Conservation (phyloP, 2,888 invertebrate species). For the Branchipolynoe longqiensis region DNA sequence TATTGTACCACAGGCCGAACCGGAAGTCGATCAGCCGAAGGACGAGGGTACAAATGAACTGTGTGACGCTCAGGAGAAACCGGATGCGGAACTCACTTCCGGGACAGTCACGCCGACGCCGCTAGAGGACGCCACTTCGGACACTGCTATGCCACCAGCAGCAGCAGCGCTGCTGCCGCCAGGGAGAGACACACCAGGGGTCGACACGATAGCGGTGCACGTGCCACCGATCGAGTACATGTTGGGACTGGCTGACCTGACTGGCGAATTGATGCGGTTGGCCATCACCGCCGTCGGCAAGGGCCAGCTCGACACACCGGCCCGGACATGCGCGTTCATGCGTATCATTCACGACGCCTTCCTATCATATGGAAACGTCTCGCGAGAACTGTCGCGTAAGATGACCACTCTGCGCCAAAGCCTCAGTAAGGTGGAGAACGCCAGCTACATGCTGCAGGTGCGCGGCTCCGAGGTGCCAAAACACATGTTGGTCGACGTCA, state of each 20-base stretch:
- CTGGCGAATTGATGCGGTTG: constrained; percentile 94
- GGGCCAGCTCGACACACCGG: constrained; percentile 87
- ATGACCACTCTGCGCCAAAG: constrained; percentile 88
- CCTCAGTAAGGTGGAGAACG: constrained; percentile 90
- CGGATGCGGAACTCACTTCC: background rate
- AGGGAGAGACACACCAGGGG: background rate
- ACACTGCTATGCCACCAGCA: background rate
- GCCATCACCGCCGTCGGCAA: constrained; percentile 91
- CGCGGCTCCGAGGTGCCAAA: constrained; percentile 91
- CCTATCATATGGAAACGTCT: constrained; percentile 84
- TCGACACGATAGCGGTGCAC: constrained; percentile 66
- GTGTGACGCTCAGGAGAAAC: no score
- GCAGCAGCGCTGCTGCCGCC: background rate
- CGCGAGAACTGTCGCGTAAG: constrained; percentile 88
- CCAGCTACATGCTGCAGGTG: constrained; percentile 90
- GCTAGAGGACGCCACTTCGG: background rate
- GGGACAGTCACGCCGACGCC: background rate
- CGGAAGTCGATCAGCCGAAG: background rate
- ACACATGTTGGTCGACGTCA: constrained; percentile 85
- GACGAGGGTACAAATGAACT: no score
- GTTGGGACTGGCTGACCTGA: constrained; percentile 92
- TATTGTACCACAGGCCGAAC: no score
- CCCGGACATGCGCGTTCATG: constrained; percentile 86
- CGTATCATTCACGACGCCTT: constrained; percentile 83
- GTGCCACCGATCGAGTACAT: constrained; percentile 84